Evolutionary conservation across 1,140 invertebrate species (phyloP).

Genomic region (Drosophila trapezifrons): DNA sequence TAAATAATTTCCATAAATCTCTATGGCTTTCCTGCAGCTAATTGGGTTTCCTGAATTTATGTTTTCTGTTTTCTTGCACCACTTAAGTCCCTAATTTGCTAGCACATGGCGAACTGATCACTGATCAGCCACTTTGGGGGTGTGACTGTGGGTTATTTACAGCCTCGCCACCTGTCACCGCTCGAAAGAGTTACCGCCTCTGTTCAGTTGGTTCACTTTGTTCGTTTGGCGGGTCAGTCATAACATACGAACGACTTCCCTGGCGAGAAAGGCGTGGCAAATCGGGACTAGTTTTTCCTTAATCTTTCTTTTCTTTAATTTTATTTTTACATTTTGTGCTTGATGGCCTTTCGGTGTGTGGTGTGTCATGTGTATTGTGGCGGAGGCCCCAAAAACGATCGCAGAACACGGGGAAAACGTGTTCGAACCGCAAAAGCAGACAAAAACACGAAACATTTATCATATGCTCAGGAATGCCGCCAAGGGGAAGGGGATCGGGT

Average conservation of each 20-base stretch:
- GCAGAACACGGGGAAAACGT: constrained; percentile 70
- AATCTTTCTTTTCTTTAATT: constrained; percentile 14
- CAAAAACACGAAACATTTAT: constrained; percentile 71
- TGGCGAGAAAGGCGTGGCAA: constrained; percentile 20
- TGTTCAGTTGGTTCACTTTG: neutral
- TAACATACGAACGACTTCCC: constrained; percentile 69
- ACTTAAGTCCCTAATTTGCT: constrained; percentile 61
- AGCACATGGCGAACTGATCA: constrained; percentile 42
- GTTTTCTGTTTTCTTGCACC: constrained; percentile 17
- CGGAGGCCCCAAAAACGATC: constrained; percentile 31
- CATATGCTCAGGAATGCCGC: constrained; percentile 35
- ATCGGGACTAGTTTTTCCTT: constrained; percentile 42
- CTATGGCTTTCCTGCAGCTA: neutral
- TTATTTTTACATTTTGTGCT: constrained; percentile 25
- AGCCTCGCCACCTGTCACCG: constrained; percentile 58
- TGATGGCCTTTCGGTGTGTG: constrained; percentile 23
- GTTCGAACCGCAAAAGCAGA: constrained; percentile 44
- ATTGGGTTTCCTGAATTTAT: constrained; percentile 22
- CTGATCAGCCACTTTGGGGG: constrained; percentile 7
- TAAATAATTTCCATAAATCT: neutral
- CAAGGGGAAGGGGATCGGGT: constrained; percentile 1
- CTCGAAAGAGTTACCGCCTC: constrained; percentile 18
- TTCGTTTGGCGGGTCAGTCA: constrained; percentile 31
- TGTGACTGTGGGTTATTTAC: constrained; percentile 59
- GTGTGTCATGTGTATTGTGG: constrained; percentile 10